A percentile compares a stretch with the other conserved stretches of the same genome.
These are phyloP conservation scores for Stenichneumon culpator DNA, from an alignment of 2,888 invertebrate genomes.

Conservation along the genomic window DNA sequence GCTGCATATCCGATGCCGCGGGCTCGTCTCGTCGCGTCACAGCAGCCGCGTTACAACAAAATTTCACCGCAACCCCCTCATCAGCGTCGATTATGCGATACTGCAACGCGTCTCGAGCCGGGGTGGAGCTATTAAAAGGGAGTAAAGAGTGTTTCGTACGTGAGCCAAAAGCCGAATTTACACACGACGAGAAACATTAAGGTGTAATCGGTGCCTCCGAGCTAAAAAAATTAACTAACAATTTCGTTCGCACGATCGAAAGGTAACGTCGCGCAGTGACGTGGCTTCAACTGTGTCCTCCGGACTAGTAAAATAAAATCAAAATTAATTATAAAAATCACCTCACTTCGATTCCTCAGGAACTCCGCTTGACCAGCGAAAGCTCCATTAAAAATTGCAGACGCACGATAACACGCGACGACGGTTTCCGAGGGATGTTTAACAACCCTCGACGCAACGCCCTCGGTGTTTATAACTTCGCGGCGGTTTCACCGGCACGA, in stretches of 20 bases:
- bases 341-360: background rate
- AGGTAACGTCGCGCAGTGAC: background rate
- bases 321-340: background rate
- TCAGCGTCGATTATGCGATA: conserved; percentile 50
- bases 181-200: background rate
- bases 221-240: conserved; percentile 28
- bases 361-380: background rate
- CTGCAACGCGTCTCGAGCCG: conserved; percentile 4
- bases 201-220: conserved; percentile 36
- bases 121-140: conserved; percentile 25
- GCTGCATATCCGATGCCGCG: conserved; percentile 33
- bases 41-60: conserved; percentile 10
- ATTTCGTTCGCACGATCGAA: conserved; percentile 35
- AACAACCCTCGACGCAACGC: conserved; percentile 2
- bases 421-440: conserved; percentile 57
- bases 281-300: background rate
- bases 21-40: conserved; percentile 33
- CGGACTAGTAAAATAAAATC: background rate
- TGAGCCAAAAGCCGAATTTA: background rate
- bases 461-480: conserved; percentile 57
- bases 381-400: conserved; percentile 2
- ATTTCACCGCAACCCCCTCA: conserved; percentile 34
- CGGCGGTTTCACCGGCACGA: conserved; percentile 16
- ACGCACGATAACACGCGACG: conserved; percentile 57
- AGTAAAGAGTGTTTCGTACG: conserved; percentile 28